Evolutionary conservation across 1,140 invertebrate species (phyloP).

Genomic region (Drosophila ogumai): DNA sequence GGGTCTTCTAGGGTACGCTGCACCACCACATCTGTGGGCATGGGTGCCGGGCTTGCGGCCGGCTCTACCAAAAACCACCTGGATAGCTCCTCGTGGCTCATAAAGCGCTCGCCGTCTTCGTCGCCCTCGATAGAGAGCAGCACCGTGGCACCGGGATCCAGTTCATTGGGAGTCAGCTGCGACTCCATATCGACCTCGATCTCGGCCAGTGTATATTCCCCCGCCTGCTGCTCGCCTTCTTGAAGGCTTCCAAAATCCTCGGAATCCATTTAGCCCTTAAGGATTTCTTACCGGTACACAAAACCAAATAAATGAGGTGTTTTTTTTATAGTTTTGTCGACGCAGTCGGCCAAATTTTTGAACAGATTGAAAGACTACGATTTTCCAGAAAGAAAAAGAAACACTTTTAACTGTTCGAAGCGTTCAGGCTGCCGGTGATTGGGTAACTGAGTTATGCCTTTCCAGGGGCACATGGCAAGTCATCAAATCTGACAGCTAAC

Average conservation of each 20-base stretch:
- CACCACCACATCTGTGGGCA: constrained; percentile 51
- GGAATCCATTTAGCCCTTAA: background rate
- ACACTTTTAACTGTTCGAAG: constrained; percentile 6
- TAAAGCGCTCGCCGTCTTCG: constrained; percentile 15
- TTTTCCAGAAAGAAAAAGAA: background rate
- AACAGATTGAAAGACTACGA: background rate
- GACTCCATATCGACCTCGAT: constrained; percentile 50
- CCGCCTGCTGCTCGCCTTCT: constrained; percentile 10
- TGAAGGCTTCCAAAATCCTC: constrained; percentile 2
- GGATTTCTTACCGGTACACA: background rate
- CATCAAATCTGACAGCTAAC: constrained; percentile 18
- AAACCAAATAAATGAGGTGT: background rate
- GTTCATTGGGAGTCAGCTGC: constrained; percentile 20
- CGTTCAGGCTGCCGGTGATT: constrained; percentile 3
- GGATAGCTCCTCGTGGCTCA: constrained; percentile 46
- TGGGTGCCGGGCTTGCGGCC: constrained; percentile 12
- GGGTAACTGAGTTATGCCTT: constrained; percentile 20
- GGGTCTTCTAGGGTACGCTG: constrained; percentile 68
- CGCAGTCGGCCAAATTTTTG: constrained; percentile 1
- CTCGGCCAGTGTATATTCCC: constrained; percentile 57
- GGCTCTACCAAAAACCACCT: constrained; percentile 36
- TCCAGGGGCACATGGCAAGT: background rate
- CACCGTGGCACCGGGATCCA: constrained; percentile 58
- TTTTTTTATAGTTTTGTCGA: background rate
- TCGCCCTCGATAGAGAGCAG: constrained; percentile 49